A percentile compares a stretch with the other conserved stretches of the same genome.
Conservation (phyloP, 37 sponge, comb jelly and placozoan genomes). For the Axinella damicornis region DNA sequence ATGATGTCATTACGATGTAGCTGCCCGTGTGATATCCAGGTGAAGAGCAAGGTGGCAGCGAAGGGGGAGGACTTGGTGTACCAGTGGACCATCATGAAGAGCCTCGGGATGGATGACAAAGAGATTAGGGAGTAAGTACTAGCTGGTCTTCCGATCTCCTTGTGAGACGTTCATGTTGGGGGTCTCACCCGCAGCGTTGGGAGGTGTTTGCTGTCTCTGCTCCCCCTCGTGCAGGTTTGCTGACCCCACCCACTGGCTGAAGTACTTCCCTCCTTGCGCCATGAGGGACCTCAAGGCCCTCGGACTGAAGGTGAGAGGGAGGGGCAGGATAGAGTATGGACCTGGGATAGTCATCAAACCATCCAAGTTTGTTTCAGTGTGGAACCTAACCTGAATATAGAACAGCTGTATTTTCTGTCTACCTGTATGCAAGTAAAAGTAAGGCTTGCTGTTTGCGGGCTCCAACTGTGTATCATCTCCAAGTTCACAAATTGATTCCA, state of each 20-base stretch:
- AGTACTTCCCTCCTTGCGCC: constrained; percentile 91
- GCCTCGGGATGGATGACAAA: constrained; percentile 77
- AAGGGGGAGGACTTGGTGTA: constrained; percentile 72
- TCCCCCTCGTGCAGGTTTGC: constrained; percentile 73
- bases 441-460: too few species aligned
- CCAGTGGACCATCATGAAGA: constrained; percentile 98
- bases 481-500: not conserved
- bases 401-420: too few species aligned
- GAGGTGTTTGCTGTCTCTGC: not conserved
- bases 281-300: constrained; percentile 81
- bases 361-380: too few species aligned
- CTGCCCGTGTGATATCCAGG: constrained; percentile 19
- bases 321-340: too few species aligned
- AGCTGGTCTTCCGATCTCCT: too few species aligned
- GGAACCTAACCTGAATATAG: too few species aligned
- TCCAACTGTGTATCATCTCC: not conserved
- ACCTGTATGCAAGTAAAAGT: too few species aligned
- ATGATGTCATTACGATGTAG: not conserved
- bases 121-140: constrained; percentile 81
- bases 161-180: not conserved
- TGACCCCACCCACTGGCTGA: constrained; percentile 90
- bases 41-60: constrained; percentile 90
- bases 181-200: not conserved
- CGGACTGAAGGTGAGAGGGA: constrained; percentile 77
- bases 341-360: too few species aligned